A percentile compares a stretch with the other conserved stretches of the same genome.
Conservation (phyloP, 2,888 invertebrate genomes). For the Leptinotarsa tumamoca region DNA sequence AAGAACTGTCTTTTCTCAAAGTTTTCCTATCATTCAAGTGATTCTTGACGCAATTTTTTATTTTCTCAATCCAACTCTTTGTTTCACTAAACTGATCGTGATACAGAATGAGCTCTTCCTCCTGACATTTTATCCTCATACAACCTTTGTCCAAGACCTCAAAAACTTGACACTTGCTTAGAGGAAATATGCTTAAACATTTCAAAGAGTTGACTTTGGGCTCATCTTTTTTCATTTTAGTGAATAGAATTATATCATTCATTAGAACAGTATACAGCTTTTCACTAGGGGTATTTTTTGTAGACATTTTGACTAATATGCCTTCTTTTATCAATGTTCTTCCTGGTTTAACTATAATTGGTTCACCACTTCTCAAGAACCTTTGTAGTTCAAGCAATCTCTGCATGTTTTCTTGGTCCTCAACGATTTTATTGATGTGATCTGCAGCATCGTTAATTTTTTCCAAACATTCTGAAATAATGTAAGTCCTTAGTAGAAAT, state of each 20-base stretch:
- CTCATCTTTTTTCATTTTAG: slow-evolving; percentile 73
- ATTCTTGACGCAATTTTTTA: slow-evolving; percentile 71
- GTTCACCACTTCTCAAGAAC: slow-evolving; percentile 72
- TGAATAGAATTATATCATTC: slow-evolving; percentile 81
- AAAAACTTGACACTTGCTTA: slow-evolving; percentile 76
- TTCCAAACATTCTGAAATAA: slow-evolving; percentile 72
- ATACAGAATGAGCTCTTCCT: slow-evolving; percentile 71
- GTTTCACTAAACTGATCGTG: slow-evolving; percentile 69
- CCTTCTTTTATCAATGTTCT: slow-evolving; percentile 79
- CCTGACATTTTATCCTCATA: slow-evolving; percentile 73
- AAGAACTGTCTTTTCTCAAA: slow-evolving; percentile 74
- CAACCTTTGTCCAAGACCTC: slow-evolving; percentile 72
- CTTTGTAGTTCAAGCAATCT: slow-evolving; percentile 77
- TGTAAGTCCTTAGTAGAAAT: neutral
- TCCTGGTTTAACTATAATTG: slow-evolving; percentile 76
- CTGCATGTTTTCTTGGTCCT: slow-evolving; percentile 79
- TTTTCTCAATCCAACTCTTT: slow-evolving; percentile 70
- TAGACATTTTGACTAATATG: slow-evolving; percentile 64
- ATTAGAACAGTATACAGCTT: slow-evolving; percentile 78
- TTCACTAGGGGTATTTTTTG: slow-evolving; percentile 62
- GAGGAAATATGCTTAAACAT: slow-evolving; percentile 76
- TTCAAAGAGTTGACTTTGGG: slow-evolving; percentile 72
- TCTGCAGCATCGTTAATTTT: slow-evolving; percentile 77
- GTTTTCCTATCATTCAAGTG: slow-evolving; percentile 73
- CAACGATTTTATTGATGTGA: slow-evolving; percentile 80